These are phyloP conservation scores for Pachycephus smyrnensis DNA, from an alignment of 2,888 invertebrate species.

Conservation along the genomic window DNA sequence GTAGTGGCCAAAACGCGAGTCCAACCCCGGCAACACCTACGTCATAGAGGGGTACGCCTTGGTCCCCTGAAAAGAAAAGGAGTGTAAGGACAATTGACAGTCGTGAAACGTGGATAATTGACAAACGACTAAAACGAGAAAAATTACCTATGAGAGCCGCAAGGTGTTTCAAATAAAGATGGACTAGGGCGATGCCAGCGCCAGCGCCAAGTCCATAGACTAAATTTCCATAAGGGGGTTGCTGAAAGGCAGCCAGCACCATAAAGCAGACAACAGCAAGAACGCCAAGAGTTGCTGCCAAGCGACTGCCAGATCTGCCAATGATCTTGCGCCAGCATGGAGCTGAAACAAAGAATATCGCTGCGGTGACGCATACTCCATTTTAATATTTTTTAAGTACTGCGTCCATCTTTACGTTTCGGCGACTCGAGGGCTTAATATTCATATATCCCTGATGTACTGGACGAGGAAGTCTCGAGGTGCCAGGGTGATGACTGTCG, in stretches of 20 bases:
- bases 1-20: slow-evolving; percentile 14
- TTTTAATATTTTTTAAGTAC: not conserved
- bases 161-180: slow-evolving; percentile 13
- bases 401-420: not conserved
- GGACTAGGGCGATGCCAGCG: slow-evolving; percentile 8
- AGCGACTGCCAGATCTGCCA: slow-evolving; percentile 13
- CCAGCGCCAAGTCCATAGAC: slow-evolving; percentile 14
- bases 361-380: not conserved
- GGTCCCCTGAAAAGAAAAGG: slow-evolving; percentile 4
- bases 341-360: slow-evolving; percentile 8
- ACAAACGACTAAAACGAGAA: not conserved
- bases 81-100: not conserved
- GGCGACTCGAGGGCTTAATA: not conserved
- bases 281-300: slow-evolving; percentile 12
- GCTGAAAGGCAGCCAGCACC: slow-evolving; percentile 6
- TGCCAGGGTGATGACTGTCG: not conserved
- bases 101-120: no score
- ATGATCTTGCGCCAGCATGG: slow-evolving; percentile 20
- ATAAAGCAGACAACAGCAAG: slow-evolving; percentile 9
- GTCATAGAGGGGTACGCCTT: slow-evolving; percentile 1
- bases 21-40: slow-evolving; percentile 12
- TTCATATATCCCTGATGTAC: not conserved
- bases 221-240: slow-evolving; percentile 6
- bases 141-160: slow-evolving; percentile 8
- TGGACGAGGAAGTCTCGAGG: not conserved